phyloP scores from a whole-genome alignment of 2,113 vertebrate species.

The Salminus brasiliensis region DNA sequence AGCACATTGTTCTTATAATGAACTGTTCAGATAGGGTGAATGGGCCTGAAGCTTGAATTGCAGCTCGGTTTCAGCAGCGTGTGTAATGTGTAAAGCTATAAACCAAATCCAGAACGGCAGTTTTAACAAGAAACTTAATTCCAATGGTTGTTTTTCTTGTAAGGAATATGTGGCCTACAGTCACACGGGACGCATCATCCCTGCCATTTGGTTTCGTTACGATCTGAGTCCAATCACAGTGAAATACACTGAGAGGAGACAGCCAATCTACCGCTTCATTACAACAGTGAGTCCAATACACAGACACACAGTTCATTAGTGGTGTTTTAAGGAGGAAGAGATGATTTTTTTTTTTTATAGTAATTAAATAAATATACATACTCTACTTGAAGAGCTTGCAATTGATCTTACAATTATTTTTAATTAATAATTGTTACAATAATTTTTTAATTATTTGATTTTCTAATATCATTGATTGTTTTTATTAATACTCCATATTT shows the following conservation, averaged over 20 bases:
- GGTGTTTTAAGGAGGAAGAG: too few relatives aligned
- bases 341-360: too few relatives aligned
- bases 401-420: too few relatives aligned
- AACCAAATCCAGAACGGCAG: background rate
- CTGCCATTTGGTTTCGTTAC: constrained; percentile 98
- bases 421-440: too few relatives aligned
- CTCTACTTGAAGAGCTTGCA: too few relatives aligned
- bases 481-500: background rate
- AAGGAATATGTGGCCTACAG: constrained; percentile 98
- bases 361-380: too few relatives aligned
- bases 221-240: constrained; percentile 99
- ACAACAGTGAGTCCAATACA: constrained; percentile 87
- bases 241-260: constrained; percentile 95
- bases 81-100: background rate
- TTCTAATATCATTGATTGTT: too few relatives aligned
- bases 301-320: background rate
- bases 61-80: background rate
- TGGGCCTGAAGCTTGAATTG: background rate
- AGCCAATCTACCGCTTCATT: constrained; percentile 96
- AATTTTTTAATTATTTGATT: too few relatives aligned
- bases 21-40: background rate
- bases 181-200: constrained; percentile 97
- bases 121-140: background rate
- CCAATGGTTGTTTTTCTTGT: background rate
- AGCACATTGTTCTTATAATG: background rate